phyloP scores from a whole-genome alignment of 1,140 invertebrate genomes.

The Sarcophaga peregrina region DNA sequence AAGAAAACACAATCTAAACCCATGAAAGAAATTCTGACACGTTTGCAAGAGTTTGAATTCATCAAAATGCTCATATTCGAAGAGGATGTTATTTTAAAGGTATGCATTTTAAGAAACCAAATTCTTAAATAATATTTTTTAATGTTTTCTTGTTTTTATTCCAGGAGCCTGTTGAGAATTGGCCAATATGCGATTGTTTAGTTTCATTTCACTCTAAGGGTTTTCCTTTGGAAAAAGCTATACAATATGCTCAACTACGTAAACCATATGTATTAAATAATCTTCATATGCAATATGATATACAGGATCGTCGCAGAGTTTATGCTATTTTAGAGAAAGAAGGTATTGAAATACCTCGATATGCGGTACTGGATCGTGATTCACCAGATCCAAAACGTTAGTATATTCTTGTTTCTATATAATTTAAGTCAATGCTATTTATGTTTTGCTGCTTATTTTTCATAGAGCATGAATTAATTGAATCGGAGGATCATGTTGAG shows the following conservation, averaged over 20 bases:
- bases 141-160: slow-evolving; percentile 47
- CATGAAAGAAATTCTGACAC: slow-evolving; percentile 96
- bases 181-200: slow-evolving; percentile 97
- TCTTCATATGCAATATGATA: slow-evolving; percentile 97
- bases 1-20: slow-evolving; percentile 99
- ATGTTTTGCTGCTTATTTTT: neutral
- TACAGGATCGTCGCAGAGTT: slow-evolving; percentile 94
- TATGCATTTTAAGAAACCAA: slow-evolving; percentile 57
- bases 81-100: slow-evolving; percentile 94
- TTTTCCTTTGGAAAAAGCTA: slow-evolving; percentile 98
- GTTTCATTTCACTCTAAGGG: slow-evolving; percentile 99
- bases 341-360: slow-evolving; percentile 97
- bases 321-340: slow-evolving; percentile 94
- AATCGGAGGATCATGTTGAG: slow-evolving; percentile 98
- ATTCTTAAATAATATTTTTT: neutral
- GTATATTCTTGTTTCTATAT: slow-evolving; percentile 45
- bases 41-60: slow-evolving; percentile 95
- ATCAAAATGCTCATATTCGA: slow-evolving; percentile 93
- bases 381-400: slow-evolving; percentile 89
- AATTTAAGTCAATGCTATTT: neutral
- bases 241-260: slow-evolving; percentile 92
- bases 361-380: slow-evolving; percentile 96
- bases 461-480: slow-evolving; percentile 89
- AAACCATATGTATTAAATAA: slow-evolving; percentile 99
- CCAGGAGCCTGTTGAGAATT: slow-evolving; percentile 94